Percentiles rank a stretch among this genome's conserved stretches.
Evolutionary conservation across 2,113 vertebrate genomes (phyloP).

Genomic region (Psettodes erumei): DNA sequence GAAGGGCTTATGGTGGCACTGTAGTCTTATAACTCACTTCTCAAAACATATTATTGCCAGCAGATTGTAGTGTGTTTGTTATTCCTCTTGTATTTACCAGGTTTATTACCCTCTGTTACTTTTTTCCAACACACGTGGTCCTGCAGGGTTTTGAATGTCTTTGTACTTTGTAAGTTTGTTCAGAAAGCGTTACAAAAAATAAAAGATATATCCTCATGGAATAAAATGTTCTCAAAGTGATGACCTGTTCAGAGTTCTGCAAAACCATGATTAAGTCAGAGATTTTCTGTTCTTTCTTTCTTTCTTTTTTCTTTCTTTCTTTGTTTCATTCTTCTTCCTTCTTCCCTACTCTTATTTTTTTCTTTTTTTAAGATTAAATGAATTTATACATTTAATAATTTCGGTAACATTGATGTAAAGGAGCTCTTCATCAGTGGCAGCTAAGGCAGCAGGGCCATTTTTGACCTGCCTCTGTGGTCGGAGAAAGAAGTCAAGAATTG

Average conservation of each 20-base stretch:
- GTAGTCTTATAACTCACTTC: constrained; percentile 53
- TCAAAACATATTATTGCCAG: constrained; percentile 20
- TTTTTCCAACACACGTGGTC: constrained; percentile 20
- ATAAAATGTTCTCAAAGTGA: background rate
- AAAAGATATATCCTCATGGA: background rate
- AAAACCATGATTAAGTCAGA: background rate
- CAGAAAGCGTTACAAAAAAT: constrained; percentile 1
- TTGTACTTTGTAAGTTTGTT: background rate
- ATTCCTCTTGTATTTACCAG: constrained; percentile 2
- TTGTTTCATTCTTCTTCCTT: too few relatives aligned
- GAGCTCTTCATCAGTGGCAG: background rate
- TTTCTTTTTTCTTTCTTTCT: too few relatives aligned
- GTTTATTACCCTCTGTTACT: background rate
- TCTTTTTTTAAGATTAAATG: background rate
- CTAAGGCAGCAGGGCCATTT: background rate
- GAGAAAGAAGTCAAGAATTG: too few relatives aligned
- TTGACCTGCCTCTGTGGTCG: background rate
- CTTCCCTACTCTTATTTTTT: too few relatives aligned
- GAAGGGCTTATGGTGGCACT: constrained; percentile 31
- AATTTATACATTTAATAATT: background rate
- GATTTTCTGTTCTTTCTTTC: background rate
- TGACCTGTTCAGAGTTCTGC: background rate
- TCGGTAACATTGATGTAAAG: background rate
- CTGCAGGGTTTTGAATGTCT: background rate
- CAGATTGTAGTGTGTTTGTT: constrained; percentile 14